phyloP scores from a whole-genome alignment of 2,888 invertebrate genomes.

The Daptonema setosum region DNA sequence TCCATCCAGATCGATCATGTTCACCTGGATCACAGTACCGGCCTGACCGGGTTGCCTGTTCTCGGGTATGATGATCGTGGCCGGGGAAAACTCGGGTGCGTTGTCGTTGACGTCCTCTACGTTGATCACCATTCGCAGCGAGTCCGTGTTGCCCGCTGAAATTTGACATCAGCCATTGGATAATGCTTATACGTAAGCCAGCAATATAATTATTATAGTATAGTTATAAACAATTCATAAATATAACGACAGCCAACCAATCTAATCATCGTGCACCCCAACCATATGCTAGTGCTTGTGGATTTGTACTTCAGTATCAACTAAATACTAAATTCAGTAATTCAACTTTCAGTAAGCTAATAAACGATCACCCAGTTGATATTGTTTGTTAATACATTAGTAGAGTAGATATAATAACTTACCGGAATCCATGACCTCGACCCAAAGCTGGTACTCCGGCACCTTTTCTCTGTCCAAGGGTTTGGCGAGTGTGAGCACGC shows the following conservation, averaged over 20 bases:
- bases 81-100: constrained; percentile 54
- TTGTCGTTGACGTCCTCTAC: constrained; percentile 77
- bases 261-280: too few species aligned
- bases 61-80: constrained; percentile 51
- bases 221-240: too few species aligned
- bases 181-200: too few species aligned
- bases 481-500: not conserved
- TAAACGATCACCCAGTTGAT: too few species aligned
- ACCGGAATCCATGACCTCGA: not conserved
- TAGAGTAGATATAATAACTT: not conserved
- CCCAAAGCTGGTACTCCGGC: not conserved
- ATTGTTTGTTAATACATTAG: too few species aligned
- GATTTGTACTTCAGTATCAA: too few species aligned
- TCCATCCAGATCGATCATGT: constrained; percentile 30
- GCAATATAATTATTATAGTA: too few species aligned
- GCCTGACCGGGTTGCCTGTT: constrained; percentile 74
- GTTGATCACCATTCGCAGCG: constrained; percentile 50
- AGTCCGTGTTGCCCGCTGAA: constrained; percentile 51
- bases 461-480: not conserved
- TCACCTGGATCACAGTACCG: constrained; percentile 13
- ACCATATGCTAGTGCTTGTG: too few species aligned
- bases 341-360: too few species aligned
- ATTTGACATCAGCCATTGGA: too few species aligned
- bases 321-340: too few species aligned
- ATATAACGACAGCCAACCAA: too few species aligned